Conservation (phyloP, 1,140 invertebrate species). For the Bursaphelenchus mucronatus region DNA sequence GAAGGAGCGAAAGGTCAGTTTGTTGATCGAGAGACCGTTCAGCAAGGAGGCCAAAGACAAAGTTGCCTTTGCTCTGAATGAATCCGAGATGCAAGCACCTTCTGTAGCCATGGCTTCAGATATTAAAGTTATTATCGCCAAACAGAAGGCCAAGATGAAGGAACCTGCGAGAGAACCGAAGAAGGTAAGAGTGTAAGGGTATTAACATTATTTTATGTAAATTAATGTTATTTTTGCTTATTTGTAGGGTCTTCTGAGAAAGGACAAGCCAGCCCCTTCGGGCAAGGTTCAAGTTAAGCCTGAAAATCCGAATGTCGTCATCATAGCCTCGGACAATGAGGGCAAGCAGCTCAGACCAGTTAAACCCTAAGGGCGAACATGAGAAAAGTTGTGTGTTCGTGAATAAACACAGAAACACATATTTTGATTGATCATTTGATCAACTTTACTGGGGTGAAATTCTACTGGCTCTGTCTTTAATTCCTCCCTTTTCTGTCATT, state of each 20-base stretch:
- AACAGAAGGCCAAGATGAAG: conserved; percentile 10
- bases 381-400: no score
- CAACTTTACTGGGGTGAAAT: no score
- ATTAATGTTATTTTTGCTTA: background rate
- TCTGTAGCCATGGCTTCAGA: conserved; percentile 22
- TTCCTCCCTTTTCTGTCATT: no score
- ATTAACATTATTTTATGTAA: background rate
- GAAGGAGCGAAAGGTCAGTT: conserved; percentile 17
- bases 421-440: no score
- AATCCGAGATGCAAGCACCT: conserved; percentile 13
- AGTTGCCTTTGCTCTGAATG: conserved; percentile 2
- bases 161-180: background rate
- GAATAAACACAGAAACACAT: no score
- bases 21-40: conserved; percentile 17
- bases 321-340: conserved; percentile 17
- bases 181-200: background rate
- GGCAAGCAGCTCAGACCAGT: conserved; percentile 8
- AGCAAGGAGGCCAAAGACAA: conserved; percentile 1
- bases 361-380: no score
- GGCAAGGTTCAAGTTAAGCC: background rate
- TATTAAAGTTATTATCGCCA: conserved; percentile 13
- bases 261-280: background rate
- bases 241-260: background rate
- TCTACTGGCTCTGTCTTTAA: no score
- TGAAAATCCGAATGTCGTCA: conserved; percentile 7